These are phyloP conservation scores for Girardia tigrina DNA, from an alignment of 2,888 invertebrate species.

Conservation along the genomic window DNA sequence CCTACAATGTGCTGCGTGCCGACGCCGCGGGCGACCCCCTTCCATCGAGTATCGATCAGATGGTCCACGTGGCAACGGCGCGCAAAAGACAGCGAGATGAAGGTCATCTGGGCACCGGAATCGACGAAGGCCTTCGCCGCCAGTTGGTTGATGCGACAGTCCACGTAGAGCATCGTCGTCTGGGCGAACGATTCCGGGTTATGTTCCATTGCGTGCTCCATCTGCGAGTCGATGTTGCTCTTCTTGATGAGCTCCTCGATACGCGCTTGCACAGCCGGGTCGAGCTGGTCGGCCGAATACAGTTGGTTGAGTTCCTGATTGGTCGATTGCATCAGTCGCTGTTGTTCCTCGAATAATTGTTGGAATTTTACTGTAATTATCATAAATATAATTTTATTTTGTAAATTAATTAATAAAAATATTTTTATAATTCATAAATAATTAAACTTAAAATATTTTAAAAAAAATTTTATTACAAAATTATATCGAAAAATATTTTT, in stretches of 20 bases:
- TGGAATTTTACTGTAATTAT: neutral
- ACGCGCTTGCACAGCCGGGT: constrained; percentile 78
- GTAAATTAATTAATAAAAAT: constrained; percentile 21
- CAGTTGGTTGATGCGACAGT: constrained; percentile 86
- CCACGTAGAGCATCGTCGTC: constrained; percentile 85
- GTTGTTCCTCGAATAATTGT: constrained; percentile 2
- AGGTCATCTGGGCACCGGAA: constrained; percentile 87
- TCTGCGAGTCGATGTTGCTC: constrained; percentile 85
- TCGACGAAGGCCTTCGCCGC: constrained; percentile 96
- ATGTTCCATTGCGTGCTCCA: constrained; percentile 96
- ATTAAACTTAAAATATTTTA: constrained; percentile 24
- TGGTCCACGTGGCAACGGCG: constrained; percentile 58
- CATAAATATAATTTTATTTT: neutral
- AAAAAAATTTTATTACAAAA: too few relatives aligned
- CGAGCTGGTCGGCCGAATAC: constrained; percentile 58
- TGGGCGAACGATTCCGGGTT: constrained; percentile 95
- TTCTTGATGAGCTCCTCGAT: constrained; percentile 62
- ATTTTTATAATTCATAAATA: neutral
- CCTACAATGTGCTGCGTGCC: constrained; percentile 89
- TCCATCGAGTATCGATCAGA: constrained; percentile 69
- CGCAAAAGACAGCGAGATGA: constrained; percentile 89
- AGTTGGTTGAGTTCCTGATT: constrained; percentile 49
- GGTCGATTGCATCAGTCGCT: constrained; percentile 59
- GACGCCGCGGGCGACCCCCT: constrained; percentile 89
- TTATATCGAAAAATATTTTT: too few relatives aligned